Evolutionary conservation across 1,140 invertebrate genomes (phyloP).

Genomic region (Diachasmimorpha longicaudata): DNA sequence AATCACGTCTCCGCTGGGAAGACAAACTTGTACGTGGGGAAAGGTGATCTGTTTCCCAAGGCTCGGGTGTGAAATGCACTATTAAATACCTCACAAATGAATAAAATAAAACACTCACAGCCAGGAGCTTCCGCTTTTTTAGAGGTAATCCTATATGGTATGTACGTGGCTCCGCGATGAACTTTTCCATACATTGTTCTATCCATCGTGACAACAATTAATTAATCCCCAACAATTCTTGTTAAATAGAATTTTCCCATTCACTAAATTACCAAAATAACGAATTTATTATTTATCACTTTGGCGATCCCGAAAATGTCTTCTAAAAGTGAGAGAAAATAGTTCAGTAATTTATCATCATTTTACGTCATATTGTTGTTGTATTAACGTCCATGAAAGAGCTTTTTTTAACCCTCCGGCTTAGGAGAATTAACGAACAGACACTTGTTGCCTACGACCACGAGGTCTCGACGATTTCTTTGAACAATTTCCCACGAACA

Average conservation of each 20-base stretch:
- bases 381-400: too few species aligned
- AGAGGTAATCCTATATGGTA: conserved; percentile 79
- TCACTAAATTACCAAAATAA: neutral
- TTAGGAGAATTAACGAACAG: too few species aligned
- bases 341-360: too few species aligned
- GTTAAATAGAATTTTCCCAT: neutral
- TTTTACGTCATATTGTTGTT: too few species aligned
- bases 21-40: too few species aligned
- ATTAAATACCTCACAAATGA: too few species aligned
- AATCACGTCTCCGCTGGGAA: too few species aligned
- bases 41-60: too few species aligned
- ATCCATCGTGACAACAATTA: conserved; percentile 68
- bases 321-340: too few species aligned
- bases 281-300: neutral
- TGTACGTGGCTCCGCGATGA: conserved; percentile 74
- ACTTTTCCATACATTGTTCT: conserved; percentile 85
- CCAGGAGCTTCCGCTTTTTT: conserved; percentile 81
- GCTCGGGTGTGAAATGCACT: too few species aligned
- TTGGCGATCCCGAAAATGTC: neutral
- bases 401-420: too few species aligned
- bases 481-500: neutral
- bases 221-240: neutral
- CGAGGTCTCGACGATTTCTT: neutral
- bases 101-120: conserved; percentile 70
- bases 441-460: neutral